Percentiles rank a stretch among this genome's conserved stretches.
phyloP scores from a whole-genome alignment of 2,888 invertebrate genomes.

The Sympetrum striolatum region DNA sequence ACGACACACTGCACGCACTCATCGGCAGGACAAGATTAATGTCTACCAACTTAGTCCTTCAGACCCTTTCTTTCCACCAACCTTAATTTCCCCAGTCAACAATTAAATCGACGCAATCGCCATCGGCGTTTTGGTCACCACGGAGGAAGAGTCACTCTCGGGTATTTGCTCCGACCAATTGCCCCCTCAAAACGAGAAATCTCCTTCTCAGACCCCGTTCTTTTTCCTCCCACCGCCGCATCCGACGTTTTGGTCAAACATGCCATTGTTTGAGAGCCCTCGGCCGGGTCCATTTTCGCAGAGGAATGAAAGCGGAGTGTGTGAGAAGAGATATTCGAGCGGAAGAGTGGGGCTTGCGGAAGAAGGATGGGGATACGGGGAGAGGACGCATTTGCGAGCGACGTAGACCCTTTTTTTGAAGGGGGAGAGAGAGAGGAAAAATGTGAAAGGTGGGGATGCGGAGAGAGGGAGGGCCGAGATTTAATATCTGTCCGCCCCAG shows the following conservation, averaged over 20 bases:
- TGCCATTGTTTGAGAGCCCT: background rate
- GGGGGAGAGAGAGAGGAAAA: background rate
- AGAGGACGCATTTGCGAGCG: background rate
- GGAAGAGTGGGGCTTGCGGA: background rate
- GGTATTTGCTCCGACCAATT: background rate
- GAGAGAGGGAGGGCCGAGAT: background rate
- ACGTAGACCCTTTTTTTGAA: background rate
- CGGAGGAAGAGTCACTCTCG: background rate
- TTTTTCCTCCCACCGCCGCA: background rate
- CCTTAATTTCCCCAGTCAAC: too few species aligned
- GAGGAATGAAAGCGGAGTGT: background rate
- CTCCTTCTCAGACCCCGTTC: background rate
- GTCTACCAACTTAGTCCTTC: too few species aligned
- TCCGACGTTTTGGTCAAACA: conserved; percentile 22
- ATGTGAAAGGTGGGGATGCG: background rate
- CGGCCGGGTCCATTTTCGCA: conserved; percentile 9
- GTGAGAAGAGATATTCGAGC: background rate
- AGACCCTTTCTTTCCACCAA: too few species aligned
- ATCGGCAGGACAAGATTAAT: too few species aligned
- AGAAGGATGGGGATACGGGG: background rate
- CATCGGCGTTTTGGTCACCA: background rate
- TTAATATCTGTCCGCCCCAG: background rate
- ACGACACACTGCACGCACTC: too few species aligned
- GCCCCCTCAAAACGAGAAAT: background rate
- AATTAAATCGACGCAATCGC: too few species aligned